A percentile compares a stretch with the other conserved stretches of the same genome.
Evolutionary conservation across 2,113 vertebrate genomes (phyloP).

Genomic region (Neogale vison): DNA sequence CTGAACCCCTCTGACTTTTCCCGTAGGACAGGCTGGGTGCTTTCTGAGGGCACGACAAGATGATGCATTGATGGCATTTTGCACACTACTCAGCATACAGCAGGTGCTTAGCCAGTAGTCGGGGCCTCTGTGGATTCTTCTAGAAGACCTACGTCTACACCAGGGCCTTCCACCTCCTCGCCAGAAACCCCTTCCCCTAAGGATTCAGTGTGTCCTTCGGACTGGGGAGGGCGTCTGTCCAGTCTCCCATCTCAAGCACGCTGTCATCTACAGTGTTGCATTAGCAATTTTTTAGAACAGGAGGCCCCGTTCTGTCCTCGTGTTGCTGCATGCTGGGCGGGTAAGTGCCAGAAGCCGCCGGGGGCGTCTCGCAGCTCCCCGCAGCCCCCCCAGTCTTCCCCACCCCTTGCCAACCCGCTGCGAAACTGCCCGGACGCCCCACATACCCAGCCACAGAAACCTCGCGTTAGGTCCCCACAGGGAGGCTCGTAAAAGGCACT

Average conservation of each 20-base stretch:
- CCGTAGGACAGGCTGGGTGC: not conserved
- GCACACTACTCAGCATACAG: not conserved
- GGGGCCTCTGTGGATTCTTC: not conserved
- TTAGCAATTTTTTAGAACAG: not conserved
- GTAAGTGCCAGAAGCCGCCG: not conserved
- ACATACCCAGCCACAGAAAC: not conserved
- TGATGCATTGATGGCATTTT: not conserved
- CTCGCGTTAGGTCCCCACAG: rapidly evolving
- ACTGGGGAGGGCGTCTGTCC: not conserved
- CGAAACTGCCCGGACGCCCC: not conserved
- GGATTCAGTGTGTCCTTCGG: not conserved
- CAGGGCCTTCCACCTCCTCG: not conserved
- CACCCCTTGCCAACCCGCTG: not conserved
- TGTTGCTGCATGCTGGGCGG: not conserved
- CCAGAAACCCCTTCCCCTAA: not conserved
- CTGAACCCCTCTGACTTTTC: not conserved
- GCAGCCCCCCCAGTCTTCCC: not conserved
- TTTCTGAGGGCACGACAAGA: not conserved
- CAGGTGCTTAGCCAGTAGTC: not conserved
- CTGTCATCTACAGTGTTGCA: not conserved
- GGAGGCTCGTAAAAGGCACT: not conserved
- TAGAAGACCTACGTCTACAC: not conserved
- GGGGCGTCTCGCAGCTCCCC: not conserved
- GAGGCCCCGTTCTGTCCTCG: not conserved
- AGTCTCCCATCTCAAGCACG: not conserved